Percentiles rank a stretch among this genome's conserved stretches.
These are phyloP conservation scores for Astatotilapia flaviijosephi DNA, from an alignment of 2,113 vertebrate genomes.

Conservation along the genomic window DNA sequence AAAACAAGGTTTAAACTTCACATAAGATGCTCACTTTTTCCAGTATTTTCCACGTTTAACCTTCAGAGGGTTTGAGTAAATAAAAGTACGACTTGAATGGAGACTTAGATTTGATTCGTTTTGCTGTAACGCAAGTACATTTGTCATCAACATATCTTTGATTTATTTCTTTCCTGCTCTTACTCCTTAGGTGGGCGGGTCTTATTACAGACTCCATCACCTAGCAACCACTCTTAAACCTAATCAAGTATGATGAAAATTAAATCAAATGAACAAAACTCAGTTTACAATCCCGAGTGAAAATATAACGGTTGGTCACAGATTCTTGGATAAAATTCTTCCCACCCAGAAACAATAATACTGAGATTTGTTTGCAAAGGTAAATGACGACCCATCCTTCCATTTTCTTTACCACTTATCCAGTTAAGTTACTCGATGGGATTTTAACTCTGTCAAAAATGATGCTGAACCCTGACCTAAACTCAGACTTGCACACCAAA, in stretches of 20 bases:
- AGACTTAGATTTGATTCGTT: neutral
- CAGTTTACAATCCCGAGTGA: neutral
- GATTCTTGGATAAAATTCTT: neutral
- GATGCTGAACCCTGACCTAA: neutral
- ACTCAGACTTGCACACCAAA: neutral
- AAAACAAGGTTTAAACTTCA: neutral
- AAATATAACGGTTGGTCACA: neutral
- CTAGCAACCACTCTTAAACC: neutral
- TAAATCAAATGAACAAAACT: neutral
- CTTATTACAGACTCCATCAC: neutral
- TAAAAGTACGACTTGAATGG: neutral
- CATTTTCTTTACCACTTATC: neutral
- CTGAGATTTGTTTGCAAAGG: neutral
- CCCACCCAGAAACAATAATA: neutral
- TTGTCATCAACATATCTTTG: neutral
- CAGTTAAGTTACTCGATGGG: neutral
- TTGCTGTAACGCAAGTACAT: neutral
- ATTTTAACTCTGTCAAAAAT: neutral
- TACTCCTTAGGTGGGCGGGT: neutral
- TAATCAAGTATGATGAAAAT: neutral
- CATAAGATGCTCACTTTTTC: fast-evolving
- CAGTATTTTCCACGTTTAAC: neutral
- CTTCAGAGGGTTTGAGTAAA: neutral
- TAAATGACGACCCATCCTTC: neutral
- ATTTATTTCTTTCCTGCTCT: neutral